Base-by-base conservation (phyloP, 2,888 invertebrate genomes). In the Aphidius colemani region DNA sequence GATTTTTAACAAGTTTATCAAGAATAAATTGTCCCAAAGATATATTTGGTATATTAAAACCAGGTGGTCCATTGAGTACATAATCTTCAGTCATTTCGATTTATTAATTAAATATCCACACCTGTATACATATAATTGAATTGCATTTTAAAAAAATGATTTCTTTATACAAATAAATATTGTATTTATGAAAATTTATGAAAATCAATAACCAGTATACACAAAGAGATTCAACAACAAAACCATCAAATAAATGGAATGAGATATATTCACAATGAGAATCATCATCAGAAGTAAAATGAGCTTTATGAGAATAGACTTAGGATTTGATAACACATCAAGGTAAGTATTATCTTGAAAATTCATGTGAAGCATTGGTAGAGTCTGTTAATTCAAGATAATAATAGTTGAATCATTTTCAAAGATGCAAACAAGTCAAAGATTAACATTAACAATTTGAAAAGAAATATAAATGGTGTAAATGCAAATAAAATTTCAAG, bases 361-460 rank as follows among this genome's bases (percentile, higher is more conserved):
- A 72, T 75, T 71, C 13, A 69, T 72, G 70, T 66, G 71, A 64
- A 72, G 73, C 73, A 71, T 75, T 74, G 75, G 77, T 75, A 78
- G 78, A 3, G 78, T 75, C 79, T 79, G 79, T 78, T 79, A 78
- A 79, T 77, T 76, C 72, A 77, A 79, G 79, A 79, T 79, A 79
- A 79, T 79, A 73, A 75, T 69, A 69, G 73, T 70, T 30, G 3
- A 30, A 30, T 30, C 30, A 30, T n/a, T n/a, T n/a, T n/a, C n/a
- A n/a, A n/a, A n/a, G 30, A 5, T 4, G 3, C 30, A 30, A 30
- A 30, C 0, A 30, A 30, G 30, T 5, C 4, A 5, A 30, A 30
- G 30, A 30, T 30, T n/a, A n/a, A n/a, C n/a, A n/a, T n/a, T n/a
- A n/a, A n/a, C n/a, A n/a, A n/a, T n/a, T n/a, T n/a, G n/a, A n/a